phyloP scores from a whole-genome alignment of 1,140 invertebrate species.

The Medauroidea extradentata region DNA sequence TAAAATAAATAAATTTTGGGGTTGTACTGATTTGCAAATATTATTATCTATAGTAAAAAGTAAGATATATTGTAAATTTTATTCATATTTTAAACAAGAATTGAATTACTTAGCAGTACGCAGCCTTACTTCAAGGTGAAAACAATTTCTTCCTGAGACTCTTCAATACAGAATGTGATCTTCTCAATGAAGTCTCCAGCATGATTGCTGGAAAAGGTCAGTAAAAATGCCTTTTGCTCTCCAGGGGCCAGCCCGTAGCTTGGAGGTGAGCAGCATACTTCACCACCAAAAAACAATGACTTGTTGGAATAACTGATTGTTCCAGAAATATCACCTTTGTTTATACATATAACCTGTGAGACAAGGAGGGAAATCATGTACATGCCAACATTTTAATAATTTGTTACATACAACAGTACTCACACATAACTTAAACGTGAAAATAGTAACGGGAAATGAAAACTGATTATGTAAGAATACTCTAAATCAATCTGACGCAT shows the following conservation, averaged over 20 bases:
- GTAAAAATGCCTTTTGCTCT: constrained; percentile 21
- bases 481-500: no score
- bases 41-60: not conserved
- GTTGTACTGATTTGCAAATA: no score
- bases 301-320: constrained; percentile 24
- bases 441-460: no score
- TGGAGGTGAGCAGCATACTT: constrained; percentile 23
- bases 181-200: constrained; percentile 35
- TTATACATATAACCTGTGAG: constrained; percentile 1
- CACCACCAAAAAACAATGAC: constrained; percentile 27
- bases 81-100: no score
- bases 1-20: no score
- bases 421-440: no score
- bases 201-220: constrained; percentile 28
- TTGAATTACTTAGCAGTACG: no score
- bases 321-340: constrained; percentile 34
- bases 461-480: no score
- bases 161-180: constrained; percentile 29
- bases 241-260: constrained; percentile 23
- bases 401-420: no score
- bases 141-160: constrained; percentile 29
- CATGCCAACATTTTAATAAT: no score
- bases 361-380: not conserved
- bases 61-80: no score
- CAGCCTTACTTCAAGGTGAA: constrained; percentile 15